Evolutionary conservation across 2,888 invertebrate species (phyloP).

Genomic region (Scaptomyza reducta): DNA sequence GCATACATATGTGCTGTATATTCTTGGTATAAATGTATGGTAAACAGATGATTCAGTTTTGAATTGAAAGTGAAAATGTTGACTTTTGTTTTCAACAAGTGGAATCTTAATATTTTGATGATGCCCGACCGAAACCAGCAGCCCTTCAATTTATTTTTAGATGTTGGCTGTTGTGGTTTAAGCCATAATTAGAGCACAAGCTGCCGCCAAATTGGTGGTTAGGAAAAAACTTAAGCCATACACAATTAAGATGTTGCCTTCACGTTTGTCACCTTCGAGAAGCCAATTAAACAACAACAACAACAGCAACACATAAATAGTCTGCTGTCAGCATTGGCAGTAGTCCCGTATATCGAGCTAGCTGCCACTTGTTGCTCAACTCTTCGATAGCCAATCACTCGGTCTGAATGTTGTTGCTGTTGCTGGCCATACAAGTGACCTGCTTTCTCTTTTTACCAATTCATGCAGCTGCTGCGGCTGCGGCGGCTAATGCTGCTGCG

Average conservation of each 20-base stretch:
- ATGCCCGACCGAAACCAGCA: neutral
- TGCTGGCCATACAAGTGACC: constrained; percentile 82
- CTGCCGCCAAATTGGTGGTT: constrained; percentile 33
- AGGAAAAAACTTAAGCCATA: neutral
- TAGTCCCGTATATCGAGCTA: constrained; percentile 60
- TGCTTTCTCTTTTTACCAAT: constrained; percentile 82
- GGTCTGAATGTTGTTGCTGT: constrained; percentile 28
- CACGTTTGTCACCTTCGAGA: constrained; percentile 73
- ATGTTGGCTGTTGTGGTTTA: neutral
- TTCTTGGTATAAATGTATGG: neutral
- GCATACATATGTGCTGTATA: neutral
- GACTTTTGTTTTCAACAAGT: neutral
- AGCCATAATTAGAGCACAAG: constrained; percentile 65
- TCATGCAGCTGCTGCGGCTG: constrained; percentile 50
- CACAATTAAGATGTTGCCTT: constrained; percentile 44
- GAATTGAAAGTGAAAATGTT: constrained; percentile 66
- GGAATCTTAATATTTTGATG: constrained; percentile 12
- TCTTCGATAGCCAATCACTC: constrained; percentile 77
- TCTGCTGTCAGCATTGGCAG: constrained; percentile 56
- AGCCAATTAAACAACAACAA: constrained; percentile 33
- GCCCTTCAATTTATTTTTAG: constrained; percentile 37
- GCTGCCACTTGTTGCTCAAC: constrained; percentile 65
- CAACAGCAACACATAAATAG: constrained; percentile 15
- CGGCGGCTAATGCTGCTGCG: constrained; percentile 5
- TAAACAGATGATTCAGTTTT: constrained; percentile 34